These are phyloP conservation scores for Eulimnadia texana DNA, from an alignment of 1,140 invertebrate species.

Conservation along the genomic window DNA sequence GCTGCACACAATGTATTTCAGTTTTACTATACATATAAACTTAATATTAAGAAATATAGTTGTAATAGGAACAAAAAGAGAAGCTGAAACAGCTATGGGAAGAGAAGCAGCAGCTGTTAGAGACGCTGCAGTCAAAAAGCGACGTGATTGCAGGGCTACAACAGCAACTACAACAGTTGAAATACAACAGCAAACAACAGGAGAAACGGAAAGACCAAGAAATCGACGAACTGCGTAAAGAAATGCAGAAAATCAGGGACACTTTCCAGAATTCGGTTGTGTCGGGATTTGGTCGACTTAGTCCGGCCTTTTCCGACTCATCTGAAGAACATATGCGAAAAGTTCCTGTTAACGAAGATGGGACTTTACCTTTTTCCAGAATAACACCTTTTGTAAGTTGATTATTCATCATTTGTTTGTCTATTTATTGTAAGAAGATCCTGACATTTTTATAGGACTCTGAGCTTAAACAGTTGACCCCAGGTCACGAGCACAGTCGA, in stretches of 20 bases:
- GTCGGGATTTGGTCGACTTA: background rate
- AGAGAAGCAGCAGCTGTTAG: background rate
- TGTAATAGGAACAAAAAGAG: background rate
- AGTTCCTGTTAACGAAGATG: background rate
- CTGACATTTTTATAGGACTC: too few species aligned
- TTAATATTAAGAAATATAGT: too few species aligned
- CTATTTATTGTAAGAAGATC: background rate
- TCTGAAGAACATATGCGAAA: background rate
- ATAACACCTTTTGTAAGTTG: background rate
- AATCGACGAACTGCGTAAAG: background rate
- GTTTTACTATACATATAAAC: background rate
- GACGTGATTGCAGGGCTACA: background rate
- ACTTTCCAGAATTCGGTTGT: background rate
- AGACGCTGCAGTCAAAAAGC: background rate
- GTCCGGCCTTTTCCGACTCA: background rate
- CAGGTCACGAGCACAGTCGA: too few species aligned
- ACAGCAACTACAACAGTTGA: background rate
- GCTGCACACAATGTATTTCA: background rate
- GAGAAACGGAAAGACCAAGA: background rate
- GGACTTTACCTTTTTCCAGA: background rate
- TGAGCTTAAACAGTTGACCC: too few species aligned
- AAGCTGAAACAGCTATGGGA: background rate
- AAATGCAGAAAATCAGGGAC: background rate
- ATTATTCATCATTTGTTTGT: background rate
- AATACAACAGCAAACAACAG: background rate